Percentiles rank a stretch among this genome's conserved stretches.
Conservation (phyloP, 2,113 vertebrate genomes). For the Artemisiospiza belli region DNA sequence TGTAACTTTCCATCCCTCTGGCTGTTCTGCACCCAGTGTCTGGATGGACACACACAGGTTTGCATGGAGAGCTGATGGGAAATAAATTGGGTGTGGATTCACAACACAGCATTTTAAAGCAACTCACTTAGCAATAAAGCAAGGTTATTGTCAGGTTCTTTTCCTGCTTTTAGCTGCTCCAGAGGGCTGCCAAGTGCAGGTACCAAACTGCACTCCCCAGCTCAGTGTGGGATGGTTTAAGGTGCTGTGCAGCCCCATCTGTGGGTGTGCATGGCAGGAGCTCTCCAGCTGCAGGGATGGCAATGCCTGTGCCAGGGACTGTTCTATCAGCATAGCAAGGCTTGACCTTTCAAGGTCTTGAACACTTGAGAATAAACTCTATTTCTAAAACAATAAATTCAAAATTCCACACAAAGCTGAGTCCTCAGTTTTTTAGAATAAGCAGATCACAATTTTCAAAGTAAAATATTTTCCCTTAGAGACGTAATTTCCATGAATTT, state of each 20-base stretch:
- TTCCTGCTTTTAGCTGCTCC: background rate
- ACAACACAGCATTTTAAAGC: background rate
- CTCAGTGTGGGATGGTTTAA: background rate
- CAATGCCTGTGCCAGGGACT: background rate
- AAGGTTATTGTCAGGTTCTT: background rate
- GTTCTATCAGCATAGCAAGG: background rate
- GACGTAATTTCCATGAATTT: background rate
- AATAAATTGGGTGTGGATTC: background rate
- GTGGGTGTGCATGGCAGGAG: background rate
- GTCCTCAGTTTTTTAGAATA: background rate
- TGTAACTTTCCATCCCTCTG: background rate
- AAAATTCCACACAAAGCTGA: background rate
- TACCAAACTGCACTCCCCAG: background rate
- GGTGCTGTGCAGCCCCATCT: accelerated
- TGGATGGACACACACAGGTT: background rate
- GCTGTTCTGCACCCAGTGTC: background rate
- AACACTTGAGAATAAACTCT: background rate
- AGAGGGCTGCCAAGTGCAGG: background rate
- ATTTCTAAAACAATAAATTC: background rate
- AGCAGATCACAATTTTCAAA: background rate
- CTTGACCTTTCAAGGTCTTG: background rate
- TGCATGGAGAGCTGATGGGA: background rate
- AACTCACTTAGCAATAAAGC: background rate
- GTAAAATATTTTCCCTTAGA: background rate
- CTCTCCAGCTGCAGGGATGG: background rate